These are phyloP conservation scores for Chesias legatella DNA, from an alignment of 2,888 invertebrate species.

Conservation along the genomic window DNA sequence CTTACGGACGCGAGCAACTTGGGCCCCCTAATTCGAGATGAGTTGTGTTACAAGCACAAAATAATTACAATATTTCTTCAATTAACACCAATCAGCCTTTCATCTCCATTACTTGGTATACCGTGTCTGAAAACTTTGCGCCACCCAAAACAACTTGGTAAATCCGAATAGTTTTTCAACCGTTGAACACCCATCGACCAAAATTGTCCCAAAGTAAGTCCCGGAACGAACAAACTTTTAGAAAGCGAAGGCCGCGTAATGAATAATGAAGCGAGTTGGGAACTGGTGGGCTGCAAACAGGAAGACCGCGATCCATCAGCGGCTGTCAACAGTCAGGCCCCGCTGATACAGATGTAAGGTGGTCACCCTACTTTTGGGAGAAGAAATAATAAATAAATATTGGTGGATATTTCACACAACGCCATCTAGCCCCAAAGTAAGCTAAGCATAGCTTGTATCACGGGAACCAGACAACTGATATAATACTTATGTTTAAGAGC, in stretches of 20 bases:
- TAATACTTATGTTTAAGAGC: too few species aligned
- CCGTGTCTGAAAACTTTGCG: not conserved
- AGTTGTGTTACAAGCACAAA: too few species aligned
- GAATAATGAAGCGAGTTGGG: conserved; percentile 59
- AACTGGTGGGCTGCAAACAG: conserved; percentile 27
- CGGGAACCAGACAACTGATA: too few species aligned
- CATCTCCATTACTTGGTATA: not conserved
- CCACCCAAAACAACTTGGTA: not conserved
- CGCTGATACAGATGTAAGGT: conserved; percentile 19
- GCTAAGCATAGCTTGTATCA: too few species aligned
- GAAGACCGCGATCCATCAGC: conserved; percentile 25
- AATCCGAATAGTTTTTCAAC: conserved; percentile 13
- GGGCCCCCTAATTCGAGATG: too few species aligned
- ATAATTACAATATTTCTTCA: too few species aligned
- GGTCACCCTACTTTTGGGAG: conserved; percentile 10
- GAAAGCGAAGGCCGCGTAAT: conserved; percentile 49
- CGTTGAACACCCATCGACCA: conserved; percentile 12
- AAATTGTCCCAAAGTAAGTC: conserved; percentile 19
- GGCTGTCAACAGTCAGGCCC: conserved; percentile 21
- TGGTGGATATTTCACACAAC: too few species aligned
- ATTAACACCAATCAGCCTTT: too few species aligned
- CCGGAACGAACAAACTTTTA: conserved; percentile 31
- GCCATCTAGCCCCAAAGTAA: too few species aligned
- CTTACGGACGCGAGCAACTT: too few species aligned
- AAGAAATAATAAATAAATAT: too few species aligned